Percentiles rank a stretch among this genome's conserved stretches.
Conservation (phyloP, 2,113 vertebrate species). For the Ginglymostoma cirratum region DNA sequence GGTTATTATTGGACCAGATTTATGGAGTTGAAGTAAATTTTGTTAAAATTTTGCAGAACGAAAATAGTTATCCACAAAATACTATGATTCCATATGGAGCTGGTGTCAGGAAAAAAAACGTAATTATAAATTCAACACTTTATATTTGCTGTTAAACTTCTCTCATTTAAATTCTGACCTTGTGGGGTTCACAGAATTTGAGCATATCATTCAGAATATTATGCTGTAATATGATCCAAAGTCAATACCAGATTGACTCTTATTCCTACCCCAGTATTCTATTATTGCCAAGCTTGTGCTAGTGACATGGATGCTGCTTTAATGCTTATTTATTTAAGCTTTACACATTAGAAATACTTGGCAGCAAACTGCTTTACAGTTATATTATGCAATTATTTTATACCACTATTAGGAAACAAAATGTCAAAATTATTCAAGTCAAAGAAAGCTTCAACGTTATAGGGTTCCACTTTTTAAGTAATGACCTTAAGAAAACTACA, state of each 20-base stretch:
- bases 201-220: slow-evolving; percentile 3
- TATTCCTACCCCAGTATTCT: neutral
- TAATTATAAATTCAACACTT: neutral
- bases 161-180: neutral
- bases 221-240: neutral
- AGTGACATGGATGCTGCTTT: slow-evolving; percentile 4
- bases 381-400: slow-evolving; percentile 9
- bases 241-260: neutral
- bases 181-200: neutral
- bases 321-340: slow-evolving; percentile 12
- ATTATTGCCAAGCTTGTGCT: neutral
- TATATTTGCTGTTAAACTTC: slow-evolving; percentile 2
- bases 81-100: slow-evolving; percentile 21
- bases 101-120: neutral
- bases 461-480: neutral
- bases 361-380: neutral
- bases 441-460: neutral
- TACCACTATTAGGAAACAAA: neutral
- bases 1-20: slow-evolving; percentile 2
- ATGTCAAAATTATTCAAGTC: slow-evolving; percentile 6
- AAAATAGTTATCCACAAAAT: slow-evolving; percentile 28
- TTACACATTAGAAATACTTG: slow-evolving; percentile 2
- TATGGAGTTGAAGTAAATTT: neutral
- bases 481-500: neutral
- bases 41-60: slow-evolving; percentile 12